A percentile compares a stretch with the other conserved stretches of the same genome.
These are phyloP conservation scores for Turritopsis dohrnii DNA, from an alignment of 30 jellyfish, hydroid and myxozoan species.

Conservation along the genomic window DNA sequence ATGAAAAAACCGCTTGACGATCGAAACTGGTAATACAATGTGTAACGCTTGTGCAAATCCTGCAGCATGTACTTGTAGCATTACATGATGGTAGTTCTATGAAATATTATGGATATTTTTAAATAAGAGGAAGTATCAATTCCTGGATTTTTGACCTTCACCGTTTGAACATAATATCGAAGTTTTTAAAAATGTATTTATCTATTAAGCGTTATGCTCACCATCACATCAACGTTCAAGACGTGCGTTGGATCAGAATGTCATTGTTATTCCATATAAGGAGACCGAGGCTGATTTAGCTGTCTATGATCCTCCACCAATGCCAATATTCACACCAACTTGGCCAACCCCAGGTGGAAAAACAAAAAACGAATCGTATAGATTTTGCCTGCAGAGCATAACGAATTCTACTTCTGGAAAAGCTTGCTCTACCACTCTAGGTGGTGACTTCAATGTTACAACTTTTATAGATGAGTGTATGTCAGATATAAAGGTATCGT, in stretches of 20 bases:
- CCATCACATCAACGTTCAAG: neutral
- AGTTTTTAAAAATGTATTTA: no score
- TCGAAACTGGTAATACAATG: no score
- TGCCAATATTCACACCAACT: slow-evolving; percentile 4
- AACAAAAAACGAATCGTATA: slow-evolving; percentile 28
- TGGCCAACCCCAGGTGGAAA: slow-evolving; percentile 53
- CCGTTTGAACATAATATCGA: neutral
- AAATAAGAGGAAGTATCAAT: no score
- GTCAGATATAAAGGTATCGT: slow-evolving; percentile 43
- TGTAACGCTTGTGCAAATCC: no score
- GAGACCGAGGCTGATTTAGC: slow-evolving; percentile 26
- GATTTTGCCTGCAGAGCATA: slow-evolving; percentile 11
- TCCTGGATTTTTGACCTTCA: no score
- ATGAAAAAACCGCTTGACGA: no score
- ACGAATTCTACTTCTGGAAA: slow-evolving; percentile 44
- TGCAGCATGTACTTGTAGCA: no score
- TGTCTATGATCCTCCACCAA: slow-evolving; percentile 30
- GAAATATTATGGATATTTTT: no score
- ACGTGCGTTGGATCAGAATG: neutral
- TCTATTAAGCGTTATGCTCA: neutral
- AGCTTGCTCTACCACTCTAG: slow-evolving; percentile 16
- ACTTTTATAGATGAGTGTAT: slow-evolving; percentile 41
- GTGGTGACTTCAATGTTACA: slow-evolving; percentile 22
- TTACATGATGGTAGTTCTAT: no score
- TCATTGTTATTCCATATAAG: slow-evolving; percentile 6